Base-by-base conservation (phyloP, 2,888 invertebrate species). In the Rhagophthalmus giganteus region DNA sequence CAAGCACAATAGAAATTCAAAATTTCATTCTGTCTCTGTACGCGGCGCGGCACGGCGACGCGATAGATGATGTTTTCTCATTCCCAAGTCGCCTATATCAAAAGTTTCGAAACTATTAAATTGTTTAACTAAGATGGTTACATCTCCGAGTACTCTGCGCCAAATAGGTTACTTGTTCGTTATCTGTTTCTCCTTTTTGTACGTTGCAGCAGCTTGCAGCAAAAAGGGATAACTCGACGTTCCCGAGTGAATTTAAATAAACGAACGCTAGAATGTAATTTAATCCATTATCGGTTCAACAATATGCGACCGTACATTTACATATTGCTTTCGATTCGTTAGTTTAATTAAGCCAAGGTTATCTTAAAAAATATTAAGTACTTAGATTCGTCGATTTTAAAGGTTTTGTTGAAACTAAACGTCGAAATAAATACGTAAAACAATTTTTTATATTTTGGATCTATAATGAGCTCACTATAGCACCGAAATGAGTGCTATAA, bases 51-150 rank as follows among this genome's bases (percentile, higher is more conserved):
- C n/a, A n/a, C n/a, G n/a, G n/a, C n/a, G n/a, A n/a, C n/a, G n/a
- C n/a, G n/a, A n/a, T n/a, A n/a, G n/a, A n/a, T n/a, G n/a, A n/a
- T n/a, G n/a, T n/a, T n/a, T n/a, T n/a, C n/a, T n/a, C n/a, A n/a
- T n/a, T n/a, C 44, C 41, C 50, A 26, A 38, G 37, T 8, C 38
- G 35, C 27, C 38, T 28, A 50, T 44, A 44, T 44, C 27, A 37
- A 38, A 44, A 50, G 44, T 50, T 50, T 28, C 37, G 13, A 44
- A 50, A 50, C 44, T 50, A 44, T 44, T 50, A 44, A 50, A 50
- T 50, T 50, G 50, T 50, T 50, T 38, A 39, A 42, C 44, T 38
- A 38, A 44, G 44, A 50, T 39, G 34, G 50, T 50, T 50, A 37
- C 32, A 28, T 15, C 31, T 31, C 7, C 15, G 33, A 32, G 14